Evolutionary conservation across 2,113 vertebrate species (phyloP).

Genomic region (Lucifuga dentata): DNA sequence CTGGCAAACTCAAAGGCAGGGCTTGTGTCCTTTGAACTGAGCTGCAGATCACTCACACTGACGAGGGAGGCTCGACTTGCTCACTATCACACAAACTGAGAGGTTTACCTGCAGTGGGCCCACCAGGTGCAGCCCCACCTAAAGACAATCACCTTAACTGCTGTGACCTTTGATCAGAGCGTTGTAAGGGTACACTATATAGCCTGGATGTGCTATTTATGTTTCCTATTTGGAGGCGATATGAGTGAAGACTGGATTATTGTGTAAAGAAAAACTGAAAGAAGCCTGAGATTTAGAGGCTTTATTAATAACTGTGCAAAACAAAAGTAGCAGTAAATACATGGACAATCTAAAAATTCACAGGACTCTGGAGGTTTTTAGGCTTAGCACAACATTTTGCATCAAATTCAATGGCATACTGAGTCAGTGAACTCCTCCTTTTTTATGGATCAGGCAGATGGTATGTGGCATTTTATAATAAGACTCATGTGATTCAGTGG

Average conservation of each 20-base stretch:
- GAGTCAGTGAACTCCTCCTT: no score
- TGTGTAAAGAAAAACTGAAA: conserved; percentile 20
- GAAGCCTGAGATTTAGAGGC: not conserved
- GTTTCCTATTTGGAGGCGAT: conserved; percentile 31
- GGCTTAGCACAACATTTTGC: no score
- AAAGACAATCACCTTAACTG: conserved; percentile 54
- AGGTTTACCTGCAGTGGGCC: conserved; percentile 6
- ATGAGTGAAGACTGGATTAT: conserved; percentile 13
- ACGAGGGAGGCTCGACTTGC: conserved; percentile 46
- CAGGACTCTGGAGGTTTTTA: conserved; percentile 8
- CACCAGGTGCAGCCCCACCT: conserved; percentile 56
- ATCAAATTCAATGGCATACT: no score
- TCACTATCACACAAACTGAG: conserved; percentile 19
- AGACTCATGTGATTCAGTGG: no score
- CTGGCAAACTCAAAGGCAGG: conserved; percentile 65
- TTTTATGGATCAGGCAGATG: no score
- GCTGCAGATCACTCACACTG: conserved; percentile 29
- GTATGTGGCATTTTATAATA: no score
- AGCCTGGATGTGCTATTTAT: conserved; percentile 33
- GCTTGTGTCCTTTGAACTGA: conserved; percentile 77
- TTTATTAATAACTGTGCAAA: conserved; percentile 24
- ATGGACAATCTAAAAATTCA: conserved; percentile 5
- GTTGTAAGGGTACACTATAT: not conserved
- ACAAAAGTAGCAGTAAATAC: not conserved
- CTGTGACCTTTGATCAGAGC: conserved; percentile 76